These are phyloP conservation scores for Dicycla oo DNA, from an alignment of 2,888 invertebrate genomes.

Conservation along the genomic window DNA sequence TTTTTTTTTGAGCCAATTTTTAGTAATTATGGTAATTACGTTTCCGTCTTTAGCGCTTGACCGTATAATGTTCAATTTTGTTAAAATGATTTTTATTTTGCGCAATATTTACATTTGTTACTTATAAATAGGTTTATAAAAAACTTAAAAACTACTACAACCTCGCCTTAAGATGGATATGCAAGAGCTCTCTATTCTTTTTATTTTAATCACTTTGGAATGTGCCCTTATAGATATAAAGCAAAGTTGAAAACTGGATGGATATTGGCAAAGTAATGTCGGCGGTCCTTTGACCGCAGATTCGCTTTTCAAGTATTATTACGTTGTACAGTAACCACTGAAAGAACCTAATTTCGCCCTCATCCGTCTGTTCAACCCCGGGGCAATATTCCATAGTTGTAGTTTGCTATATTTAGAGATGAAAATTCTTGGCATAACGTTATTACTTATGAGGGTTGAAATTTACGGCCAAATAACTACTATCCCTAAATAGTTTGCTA, in stretches of 20 bases:
- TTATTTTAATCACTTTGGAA: neutral
- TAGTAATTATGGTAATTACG: no score
- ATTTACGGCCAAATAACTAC: slow-evolving; percentile 27
- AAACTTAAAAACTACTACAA: no score
- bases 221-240: slow-evolving; percentile 1
- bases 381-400: slow-evolving; percentile 37
- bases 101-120: no score
- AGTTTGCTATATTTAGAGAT: slow-evolving; percentile 36
- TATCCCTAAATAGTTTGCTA: slow-evolving; percentile 12
- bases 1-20: no score
- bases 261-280: slow-evolving; percentile 17
- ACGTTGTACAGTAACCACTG: slow-evolving; percentile 27
- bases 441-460: slow-evolving; percentile 25
- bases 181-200: neutral
- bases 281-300: slow-evolving; percentile 16
- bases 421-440: slow-evolving; percentile 47
- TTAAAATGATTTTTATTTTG: no score
- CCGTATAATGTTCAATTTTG: no score
- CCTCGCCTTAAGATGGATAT: no score
- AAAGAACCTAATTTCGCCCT: slow-evolving; percentile 35
- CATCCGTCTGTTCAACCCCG: slow-evolving; percentile 30
- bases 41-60: no score
- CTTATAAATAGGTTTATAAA: no score
- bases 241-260: neutral
- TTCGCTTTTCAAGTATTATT: slow-evolving; percentile 42